These are phyloP conservation scores for Nomada fabriciana DNA, from an alignment of 2,888 invertebrate species.

Conservation along the genomic window DNA sequence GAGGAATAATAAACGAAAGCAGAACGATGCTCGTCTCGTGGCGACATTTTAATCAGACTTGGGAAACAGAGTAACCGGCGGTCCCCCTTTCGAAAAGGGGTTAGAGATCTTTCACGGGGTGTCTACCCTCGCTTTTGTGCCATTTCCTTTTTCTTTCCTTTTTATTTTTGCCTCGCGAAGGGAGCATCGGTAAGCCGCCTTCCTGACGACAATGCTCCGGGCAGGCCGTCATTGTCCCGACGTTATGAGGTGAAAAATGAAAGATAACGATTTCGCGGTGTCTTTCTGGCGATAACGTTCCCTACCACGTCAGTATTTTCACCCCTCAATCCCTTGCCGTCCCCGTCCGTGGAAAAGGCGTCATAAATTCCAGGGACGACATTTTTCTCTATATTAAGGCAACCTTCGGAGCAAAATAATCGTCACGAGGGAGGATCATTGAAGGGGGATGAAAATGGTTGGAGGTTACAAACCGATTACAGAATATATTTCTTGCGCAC, in stretches of 20 bases:
- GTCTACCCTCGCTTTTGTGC: slow-evolving; percentile 1
- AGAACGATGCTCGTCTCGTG: slow-evolving; percentile 3
- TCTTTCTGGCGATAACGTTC: slow-evolving; percentile 53
- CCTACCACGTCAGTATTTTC: slow-evolving; percentile 35
- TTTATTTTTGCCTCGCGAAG: slow-evolving; percentile 10
- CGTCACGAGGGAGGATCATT: not conserved
- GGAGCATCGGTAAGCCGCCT: slow-evolving; percentile 38
- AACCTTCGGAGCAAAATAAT: slow-evolving; percentile 34
- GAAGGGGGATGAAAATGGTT: not conserved
- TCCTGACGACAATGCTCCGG: slow-evolving; percentile 60
- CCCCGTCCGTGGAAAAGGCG: not conserved
- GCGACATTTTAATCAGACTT: slow-evolving; percentile 49
- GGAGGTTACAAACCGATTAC: not conserved
- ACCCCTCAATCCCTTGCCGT: slow-evolving; percentile 34
- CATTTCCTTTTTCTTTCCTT: not conserved
- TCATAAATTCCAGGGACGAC: slow-evolving; percentile 58
- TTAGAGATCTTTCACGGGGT: slow-evolving; percentile 24
- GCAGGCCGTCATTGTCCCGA: slow-evolving; percentile 76
- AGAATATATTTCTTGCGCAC: too few species aligned
- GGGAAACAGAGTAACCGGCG: slow-evolving; percentile 32
- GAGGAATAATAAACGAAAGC: not conserved
- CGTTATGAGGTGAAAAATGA: slow-evolving; percentile 83
- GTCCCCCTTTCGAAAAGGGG: slow-evolving; percentile 33
- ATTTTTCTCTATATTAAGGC: slow-evolving; percentile 60
- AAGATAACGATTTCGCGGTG: slow-evolving; percentile 79